phyloP scores from a whole-genome alignment of 1,140 invertebrate species.

The Trachelipus rathkii region DNA sequence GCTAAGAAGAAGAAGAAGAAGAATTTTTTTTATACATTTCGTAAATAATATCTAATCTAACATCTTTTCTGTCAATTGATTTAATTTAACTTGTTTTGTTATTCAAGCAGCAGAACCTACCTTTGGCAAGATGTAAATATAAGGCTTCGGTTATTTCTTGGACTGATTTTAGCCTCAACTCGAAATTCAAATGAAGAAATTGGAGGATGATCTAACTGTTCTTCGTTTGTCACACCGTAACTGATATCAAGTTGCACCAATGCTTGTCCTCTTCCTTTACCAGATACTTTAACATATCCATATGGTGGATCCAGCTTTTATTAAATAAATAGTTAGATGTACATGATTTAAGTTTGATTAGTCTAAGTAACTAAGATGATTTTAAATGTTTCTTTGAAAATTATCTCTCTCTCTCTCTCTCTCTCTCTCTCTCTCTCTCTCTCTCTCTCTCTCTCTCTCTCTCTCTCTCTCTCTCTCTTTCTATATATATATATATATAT shows the following conservation, averaged over 20 bases:
- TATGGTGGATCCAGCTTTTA: constrained; percentile 50
- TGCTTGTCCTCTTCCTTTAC: constrained; percentile 58
- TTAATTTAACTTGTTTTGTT: too few species aligned
- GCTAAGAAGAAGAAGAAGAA: too few species aligned
- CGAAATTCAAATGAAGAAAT: constrained; percentile 54
- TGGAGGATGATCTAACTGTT: constrained; percentile 53
- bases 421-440: too few species aligned
- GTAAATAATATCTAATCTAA: too few species aligned
- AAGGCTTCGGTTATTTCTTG: constrained; percentile 59
- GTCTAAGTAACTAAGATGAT: too few species aligned
- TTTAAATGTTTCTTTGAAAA: background rate
- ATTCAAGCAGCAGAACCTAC: constrained; percentile 40
- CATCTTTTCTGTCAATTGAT: too few species aligned
- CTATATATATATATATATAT: too few species aligned
- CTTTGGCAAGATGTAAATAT: constrained; percentile 52
- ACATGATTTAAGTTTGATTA: too few species aligned
- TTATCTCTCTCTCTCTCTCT: too few species aligned
- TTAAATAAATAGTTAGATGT: background rate
- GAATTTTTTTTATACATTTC: too few species aligned
- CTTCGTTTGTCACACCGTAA: constrained; percentile 58
- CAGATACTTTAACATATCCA: constrained; percentile 57
- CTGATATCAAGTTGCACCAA: constrained; percentile 58
- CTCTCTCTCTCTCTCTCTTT: too few species aligned
- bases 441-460: too few species aligned
- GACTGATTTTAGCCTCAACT: constrained; percentile 47